Evolutionary conservation across 2,113 vertebrate genomes (phyloP).

Genomic region (Catagonus wagneri): DNA sequence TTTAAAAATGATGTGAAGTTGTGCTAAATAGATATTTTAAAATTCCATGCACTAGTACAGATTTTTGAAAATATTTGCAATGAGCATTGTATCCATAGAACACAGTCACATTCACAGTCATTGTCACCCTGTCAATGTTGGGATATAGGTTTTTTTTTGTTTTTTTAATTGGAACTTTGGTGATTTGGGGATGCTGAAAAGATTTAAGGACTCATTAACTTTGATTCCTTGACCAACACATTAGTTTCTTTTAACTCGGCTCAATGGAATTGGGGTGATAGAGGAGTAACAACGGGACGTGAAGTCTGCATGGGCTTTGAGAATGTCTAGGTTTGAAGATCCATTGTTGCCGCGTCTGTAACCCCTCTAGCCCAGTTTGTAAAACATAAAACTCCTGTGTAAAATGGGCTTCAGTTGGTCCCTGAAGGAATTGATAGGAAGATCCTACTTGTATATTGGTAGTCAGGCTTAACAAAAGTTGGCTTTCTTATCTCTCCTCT

Average conservation of each 20-base stretch:
- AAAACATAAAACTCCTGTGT: not conserved
- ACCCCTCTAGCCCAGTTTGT: not conserved
- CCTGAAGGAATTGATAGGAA: not conserved
- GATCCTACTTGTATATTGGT: not conserved
- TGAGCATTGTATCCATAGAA: not conserved
- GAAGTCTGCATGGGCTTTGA: rapidly evolving
- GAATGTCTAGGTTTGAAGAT: not conserved
- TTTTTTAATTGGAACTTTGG: not conserved
- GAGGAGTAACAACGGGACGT: not conserved
- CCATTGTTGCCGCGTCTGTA: not conserved
- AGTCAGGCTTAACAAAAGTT: not conserved
- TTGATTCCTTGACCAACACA: constrained; percentile 7
- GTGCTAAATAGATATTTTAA: constrained; percentile 46
- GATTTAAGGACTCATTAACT: constrained; percentile 29
- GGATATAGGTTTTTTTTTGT: not conserved
- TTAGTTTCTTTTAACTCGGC: constrained; percentile 8
- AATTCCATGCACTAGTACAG: constrained; percentile 44
- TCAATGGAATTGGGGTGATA: not conserved
- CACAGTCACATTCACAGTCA: not conserved
- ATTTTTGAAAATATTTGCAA: constrained; percentile 8
- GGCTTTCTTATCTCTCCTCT: not conserved
- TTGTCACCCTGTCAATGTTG: not conserved
- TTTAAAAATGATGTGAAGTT: constrained; percentile 11
- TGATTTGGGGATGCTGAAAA: constrained; percentile 22
- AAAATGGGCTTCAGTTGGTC: not conserved